A percentile compares a stretch with the other conserved stretches of the same genome.
Conservation (phyloP, 2,113 vertebrate genomes). For the Archocentrus centrarchus region DNA sequence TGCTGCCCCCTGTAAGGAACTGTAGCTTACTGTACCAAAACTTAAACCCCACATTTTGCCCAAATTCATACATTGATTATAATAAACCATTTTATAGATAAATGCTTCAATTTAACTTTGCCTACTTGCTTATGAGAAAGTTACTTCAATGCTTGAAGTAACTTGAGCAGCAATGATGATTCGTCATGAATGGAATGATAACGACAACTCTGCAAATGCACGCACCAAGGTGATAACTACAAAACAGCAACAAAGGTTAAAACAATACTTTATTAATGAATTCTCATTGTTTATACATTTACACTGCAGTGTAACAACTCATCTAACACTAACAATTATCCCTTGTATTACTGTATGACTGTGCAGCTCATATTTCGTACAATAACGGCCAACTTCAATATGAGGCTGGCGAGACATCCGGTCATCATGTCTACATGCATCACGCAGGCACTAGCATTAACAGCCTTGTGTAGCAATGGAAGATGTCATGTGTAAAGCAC, state of each 20-base stretch:
- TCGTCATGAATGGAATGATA: too few species aligned
- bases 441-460: constrained; percentile 55
- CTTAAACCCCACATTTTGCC: too few species aligned
- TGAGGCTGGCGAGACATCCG: constrained; percentile 76
- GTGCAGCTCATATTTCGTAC: constrained; percentile 40
- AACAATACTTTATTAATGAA: constrained; percentile 73
- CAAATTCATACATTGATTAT: too few species aligned
- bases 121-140: too few species aligned
- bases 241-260: constrained; percentile 44
- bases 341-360: constrained; percentile 46
- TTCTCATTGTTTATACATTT: constrained; percentile 58
- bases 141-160: too few species aligned
- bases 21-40: too few species aligned
- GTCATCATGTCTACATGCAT: constrained; percentile 58
- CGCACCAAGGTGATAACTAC: not conserved
- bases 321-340: constrained; percentile 49
- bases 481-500: constrained; percentile 22
- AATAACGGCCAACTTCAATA: constrained; percentile 76
- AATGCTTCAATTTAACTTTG: too few species aligned
- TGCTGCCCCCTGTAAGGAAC: too few species aligned
- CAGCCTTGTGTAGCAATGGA: constrained; percentile 48
- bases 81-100: too few species aligned
- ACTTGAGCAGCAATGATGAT: too few species aligned
- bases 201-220: too few species aligned
- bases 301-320: constrained; percentile 53